These are phyloP conservation scores for Coregonus sp. DNA, from an alignment of 2,797 vertebrate genomes.

Conservation along the genomic window DNA sequence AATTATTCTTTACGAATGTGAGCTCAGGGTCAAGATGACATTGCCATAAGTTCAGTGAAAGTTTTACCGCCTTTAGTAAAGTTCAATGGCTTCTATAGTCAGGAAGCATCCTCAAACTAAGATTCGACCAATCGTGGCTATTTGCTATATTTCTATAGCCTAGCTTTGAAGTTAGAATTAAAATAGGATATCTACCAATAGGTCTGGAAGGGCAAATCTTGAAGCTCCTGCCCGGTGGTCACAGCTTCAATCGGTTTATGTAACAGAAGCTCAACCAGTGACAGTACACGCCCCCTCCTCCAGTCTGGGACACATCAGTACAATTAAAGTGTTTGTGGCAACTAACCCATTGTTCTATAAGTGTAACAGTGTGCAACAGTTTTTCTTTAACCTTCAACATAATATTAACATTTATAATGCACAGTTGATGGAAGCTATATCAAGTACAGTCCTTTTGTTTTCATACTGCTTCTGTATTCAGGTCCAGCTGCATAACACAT, in stretches of 20 bases:
- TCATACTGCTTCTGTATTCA: not conserved
- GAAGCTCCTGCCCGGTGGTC: not conserved
- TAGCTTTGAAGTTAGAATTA: not conserved
- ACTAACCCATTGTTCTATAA: too few species aligned
- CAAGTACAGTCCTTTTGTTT: not conserved
- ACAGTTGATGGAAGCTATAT: too few species aligned
- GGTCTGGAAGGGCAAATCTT: not conserved
- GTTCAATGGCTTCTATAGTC: not conserved
- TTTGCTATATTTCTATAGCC: not conserved
- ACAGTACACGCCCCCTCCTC: slow-evolving; percentile 9
- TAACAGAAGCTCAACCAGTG: not conserved
- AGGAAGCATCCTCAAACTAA: not conserved
- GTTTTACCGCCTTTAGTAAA: not conserved
- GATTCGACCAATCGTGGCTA: not conserved
- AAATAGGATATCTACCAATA: not conserved
- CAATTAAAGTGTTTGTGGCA: not conserved
- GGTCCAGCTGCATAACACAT: not conserved
- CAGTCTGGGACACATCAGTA: not conserved
- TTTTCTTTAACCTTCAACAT: too few species aligned
- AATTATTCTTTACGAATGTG: not conserved
- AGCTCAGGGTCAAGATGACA: slow-evolving; percentile 24
- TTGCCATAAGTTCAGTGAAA: not conserved
- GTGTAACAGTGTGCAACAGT: too few species aligned
- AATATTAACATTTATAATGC: too few species aligned
- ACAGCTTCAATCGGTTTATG: not conserved